A percentile compares a stretch with the other conserved stretches of the same genome.
Evolutionary conservation across 1,140 invertebrate species (phyloP).

Genomic region (Agrypnia vestita): DNA sequence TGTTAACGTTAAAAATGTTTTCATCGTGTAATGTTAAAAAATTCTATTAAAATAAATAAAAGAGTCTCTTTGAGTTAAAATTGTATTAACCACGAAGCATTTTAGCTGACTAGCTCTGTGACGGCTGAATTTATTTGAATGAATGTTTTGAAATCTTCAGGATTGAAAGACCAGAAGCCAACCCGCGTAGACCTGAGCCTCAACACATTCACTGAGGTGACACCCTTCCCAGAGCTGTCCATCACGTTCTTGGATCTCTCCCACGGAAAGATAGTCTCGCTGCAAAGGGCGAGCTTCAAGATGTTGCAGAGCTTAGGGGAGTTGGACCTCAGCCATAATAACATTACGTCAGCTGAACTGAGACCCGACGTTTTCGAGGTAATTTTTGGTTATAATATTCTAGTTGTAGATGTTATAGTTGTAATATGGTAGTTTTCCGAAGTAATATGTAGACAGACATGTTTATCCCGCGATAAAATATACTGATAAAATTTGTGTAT

Average conservation of each 20-base stretch:
- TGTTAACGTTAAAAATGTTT: too few species aligned
- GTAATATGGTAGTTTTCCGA: too few species aligned
- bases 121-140: too few species aligned
- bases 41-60: too few species aligned
- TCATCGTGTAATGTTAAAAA: too few species aligned
- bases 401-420: too few species aligned
- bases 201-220: constrained; percentile 68
- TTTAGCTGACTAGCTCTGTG: too few species aligned
- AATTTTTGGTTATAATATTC: constrained; percentile 48
- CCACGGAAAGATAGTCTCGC: constrained; percentile 74
- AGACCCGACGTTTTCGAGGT: constrained; percentile 80
- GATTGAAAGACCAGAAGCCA: constrained; percentile 67
- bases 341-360: constrained; percentile 74
- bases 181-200: constrained; percentile 69
- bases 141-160: constrained; percentile 51
- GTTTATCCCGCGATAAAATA: too few species aligned
- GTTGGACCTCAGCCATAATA: constrained; percentile 82
- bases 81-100: too few species aligned
- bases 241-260: constrained; percentile 68
- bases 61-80: too few species aligned
- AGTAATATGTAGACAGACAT: too few species aligned
- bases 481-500: too few species aligned
- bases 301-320: constrained; percentile 75
- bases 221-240: constrained; percentile 64
- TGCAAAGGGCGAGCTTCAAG: constrained; percentile 77